Conservation (phyloP, 2,888 invertebrate genomes). For the Octodonta nipae region DNA sequence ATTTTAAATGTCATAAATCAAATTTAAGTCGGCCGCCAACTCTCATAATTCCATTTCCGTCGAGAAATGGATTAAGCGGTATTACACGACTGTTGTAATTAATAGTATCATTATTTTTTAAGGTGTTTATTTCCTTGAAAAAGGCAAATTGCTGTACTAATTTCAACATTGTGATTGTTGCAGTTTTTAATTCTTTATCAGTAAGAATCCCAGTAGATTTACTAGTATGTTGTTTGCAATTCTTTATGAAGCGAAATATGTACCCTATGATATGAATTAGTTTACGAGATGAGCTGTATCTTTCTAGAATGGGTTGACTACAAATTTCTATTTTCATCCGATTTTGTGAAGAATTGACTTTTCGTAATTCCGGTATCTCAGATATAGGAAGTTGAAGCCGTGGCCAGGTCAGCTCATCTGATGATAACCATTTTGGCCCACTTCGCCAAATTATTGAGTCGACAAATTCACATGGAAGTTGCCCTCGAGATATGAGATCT, state of each 20-base stretch:
- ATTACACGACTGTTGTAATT: not conserved
- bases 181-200: too few relatives aligned
- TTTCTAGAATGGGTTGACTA: not conserved
- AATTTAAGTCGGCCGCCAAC: not conserved
- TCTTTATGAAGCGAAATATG: not conserved
- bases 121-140: not conserved
- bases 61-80: not conserved
- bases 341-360: too few relatives aligned
- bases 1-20: too few relatives aligned
- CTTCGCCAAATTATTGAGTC: slow-evolving; percentile 3
- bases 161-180: not conserved
- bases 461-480: slow-evolving; percentile 1
- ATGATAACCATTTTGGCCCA: slow-evolving; percentile 2
- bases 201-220: too few relatives aligned
- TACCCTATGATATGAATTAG: not conserved
- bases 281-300: not conserved
- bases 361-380: too few relatives aligned
- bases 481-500: slow-evolving; percentile 11
- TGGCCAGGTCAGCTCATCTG: not conserved
- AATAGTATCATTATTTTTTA: not conserved
- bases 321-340: not conserved
- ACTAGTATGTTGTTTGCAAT: not conserved
- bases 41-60: not conserved
- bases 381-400: too few relatives aligned
- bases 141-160: not conserved